Evolutionary conservation across 2,797 vertebrate species (phyloP).

Genomic region (Natrix natrix): DNA sequence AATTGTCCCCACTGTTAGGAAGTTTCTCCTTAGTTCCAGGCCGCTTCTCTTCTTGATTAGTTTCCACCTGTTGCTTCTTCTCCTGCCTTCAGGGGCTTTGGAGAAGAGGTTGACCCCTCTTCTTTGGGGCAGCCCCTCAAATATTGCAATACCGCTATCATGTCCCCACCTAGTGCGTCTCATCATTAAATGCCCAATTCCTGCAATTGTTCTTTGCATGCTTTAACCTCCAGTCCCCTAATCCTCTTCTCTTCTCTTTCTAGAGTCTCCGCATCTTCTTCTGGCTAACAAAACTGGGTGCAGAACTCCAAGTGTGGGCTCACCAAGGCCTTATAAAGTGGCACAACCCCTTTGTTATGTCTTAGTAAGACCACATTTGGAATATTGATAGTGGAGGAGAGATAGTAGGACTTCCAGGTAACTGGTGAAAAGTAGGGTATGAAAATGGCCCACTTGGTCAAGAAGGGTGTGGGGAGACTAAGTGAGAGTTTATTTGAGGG

Average conservation of each 20-base stretch:
- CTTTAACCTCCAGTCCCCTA: neutral
- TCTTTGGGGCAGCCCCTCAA: neutral
- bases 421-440: neutral
- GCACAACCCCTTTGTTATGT: rapidly evolving
- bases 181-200: rapidly evolving
- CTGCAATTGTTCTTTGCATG: neutral
- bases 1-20: neutral
- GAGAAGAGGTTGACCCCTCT: neutral
- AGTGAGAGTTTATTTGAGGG: neutral
- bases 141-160: rapidly evolving
- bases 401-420: neutral
- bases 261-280: neutral
- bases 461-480: neutral
- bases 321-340: neutral
- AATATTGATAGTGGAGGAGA: neutral
- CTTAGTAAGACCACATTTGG: neutral
- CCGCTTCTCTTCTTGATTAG: neutral
- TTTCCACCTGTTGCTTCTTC: neutral
- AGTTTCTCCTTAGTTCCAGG: neutral
- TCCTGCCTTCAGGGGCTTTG: rapidly evolving
- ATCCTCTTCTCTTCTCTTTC: neutral
- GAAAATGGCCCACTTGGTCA: neutral
- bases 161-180: rapidly evolving
- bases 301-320: neutral
- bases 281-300: neutral